A percentile compares a stretch with the other conserved stretches of the same genome.
phyloP scores from a whole-genome alignment of 2,888 invertebrate genomes.

The Panzeria rudis region DNA sequence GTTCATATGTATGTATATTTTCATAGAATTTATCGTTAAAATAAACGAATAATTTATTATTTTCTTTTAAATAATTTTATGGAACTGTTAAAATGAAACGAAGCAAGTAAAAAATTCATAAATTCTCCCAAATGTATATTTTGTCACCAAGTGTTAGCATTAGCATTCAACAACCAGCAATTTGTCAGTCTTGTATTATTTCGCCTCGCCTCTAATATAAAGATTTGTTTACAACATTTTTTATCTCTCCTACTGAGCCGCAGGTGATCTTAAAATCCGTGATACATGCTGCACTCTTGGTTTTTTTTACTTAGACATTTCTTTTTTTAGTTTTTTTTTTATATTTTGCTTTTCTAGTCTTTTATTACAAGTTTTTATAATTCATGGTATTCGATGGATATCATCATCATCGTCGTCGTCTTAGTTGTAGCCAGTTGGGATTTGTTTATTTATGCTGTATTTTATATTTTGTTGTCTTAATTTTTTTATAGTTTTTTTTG shows the following conservation, averaged over 20 bases:
- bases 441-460: constrained; percentile 30
- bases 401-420: constrained; percentile 26
- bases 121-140: constrained; percentile 1
- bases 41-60: background rate
- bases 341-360: constrained; percentile 24
- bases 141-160: constrained; percentile 40
- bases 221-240: constrained; percentile 47
- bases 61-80: background rate
- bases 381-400: constrained; percentile 35
- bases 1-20: too few relatives aligned
- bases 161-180: background rate
- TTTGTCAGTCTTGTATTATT: constrained; percentile 25
- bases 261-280: constrained; percentile 63
- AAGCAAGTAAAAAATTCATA: constrained; percentile 1
- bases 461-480: constrained; percentile 38
- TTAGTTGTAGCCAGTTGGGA: constrained; percentile 32
- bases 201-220: constrained; percentile 50
- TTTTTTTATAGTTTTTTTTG: constrained; percentile 19
- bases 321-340: constrained; percentile 11
- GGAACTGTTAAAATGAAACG: background rate
- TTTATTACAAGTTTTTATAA: constrained; percentile 45
- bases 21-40: background rate
- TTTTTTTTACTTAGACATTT: constrained; percentile 11
- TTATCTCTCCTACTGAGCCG: constrained; percentile 24
- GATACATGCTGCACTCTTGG: constrained; percentile 34